Conservation (phyloP, 2,113 vertebrate species). For the Ochotona princeps region DNA sequence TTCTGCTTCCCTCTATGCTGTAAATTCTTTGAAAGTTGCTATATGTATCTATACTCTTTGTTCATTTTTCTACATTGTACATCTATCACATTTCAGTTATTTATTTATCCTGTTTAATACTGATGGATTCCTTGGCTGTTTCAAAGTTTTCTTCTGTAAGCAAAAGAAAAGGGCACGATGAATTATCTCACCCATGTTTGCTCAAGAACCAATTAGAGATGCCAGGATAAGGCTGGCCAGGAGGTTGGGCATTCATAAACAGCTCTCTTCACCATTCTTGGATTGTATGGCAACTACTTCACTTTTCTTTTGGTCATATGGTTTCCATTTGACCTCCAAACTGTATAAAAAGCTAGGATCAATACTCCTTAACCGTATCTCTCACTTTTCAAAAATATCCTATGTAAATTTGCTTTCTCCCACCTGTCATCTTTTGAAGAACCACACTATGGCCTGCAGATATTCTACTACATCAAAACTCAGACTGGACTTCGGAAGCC, state of each 20-base stretch:
- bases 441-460: neutral
- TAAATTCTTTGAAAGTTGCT: neutral
- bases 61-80: neutral
- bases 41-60: too few species aligned
- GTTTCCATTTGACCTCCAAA: constrained; percentile 70
- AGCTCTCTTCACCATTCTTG: neutral
- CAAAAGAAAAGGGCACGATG: neutral
- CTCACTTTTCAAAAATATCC: constrained; percentile 52
- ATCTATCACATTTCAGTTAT: neutral
- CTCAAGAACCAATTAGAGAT: neutral
- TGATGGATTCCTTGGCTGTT: neutral
- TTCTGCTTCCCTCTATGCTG: neutral
- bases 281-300: constrained; percentile 59
- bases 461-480: constrained; percentile 37
- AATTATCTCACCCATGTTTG: neutral
- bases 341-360: constrained; percentile 56
- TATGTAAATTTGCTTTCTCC: constrained; percentile 61
- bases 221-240: neutral
- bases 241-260: neutral
- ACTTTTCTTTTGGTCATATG: constrained; percentile 52
- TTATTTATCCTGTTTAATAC: neutral
- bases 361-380: constrained; percentile 55
- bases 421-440: constrained; percentile 50
- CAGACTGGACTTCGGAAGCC: constrained; percentile 18
- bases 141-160: neutral